Conservation (phyloP, 2,113 vertebrate species). For the Jacana jacana region DNA sequence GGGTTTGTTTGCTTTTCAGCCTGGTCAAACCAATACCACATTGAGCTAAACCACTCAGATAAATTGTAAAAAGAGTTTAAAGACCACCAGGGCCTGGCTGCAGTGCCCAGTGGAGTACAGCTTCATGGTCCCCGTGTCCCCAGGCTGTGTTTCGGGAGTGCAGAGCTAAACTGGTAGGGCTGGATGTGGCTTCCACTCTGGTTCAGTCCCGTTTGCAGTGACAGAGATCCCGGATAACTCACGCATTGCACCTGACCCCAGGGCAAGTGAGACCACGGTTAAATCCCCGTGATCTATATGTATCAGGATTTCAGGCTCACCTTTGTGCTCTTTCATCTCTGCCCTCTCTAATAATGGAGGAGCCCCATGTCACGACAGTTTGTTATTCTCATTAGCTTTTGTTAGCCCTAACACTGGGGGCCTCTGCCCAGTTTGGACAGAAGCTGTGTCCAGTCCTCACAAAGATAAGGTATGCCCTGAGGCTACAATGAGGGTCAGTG, state of each 20-base stretch:
- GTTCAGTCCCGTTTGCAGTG: background rate
- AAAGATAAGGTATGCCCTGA: fast-evolving
- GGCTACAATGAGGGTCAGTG: background rate
- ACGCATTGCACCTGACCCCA: background rate
- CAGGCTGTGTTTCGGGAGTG: fast-evolving
- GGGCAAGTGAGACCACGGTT: background rate
- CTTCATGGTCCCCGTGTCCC: fast-evolving
- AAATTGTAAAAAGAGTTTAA: background rate
- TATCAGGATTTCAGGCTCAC: background rate
- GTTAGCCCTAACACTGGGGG: background rate
- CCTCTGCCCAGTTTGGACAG: background rate
- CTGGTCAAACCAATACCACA: background rate
- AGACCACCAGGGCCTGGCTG: background rate
- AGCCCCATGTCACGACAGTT: background rate
- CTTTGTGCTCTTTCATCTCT: background rate
- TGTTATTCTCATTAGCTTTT: constrained; percentile 29
- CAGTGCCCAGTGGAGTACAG: fast-evolving
- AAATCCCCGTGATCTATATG: background rate
- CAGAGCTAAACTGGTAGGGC: background rate
- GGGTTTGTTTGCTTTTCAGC: background rate
- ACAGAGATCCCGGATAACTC: background rate
- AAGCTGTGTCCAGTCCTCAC: background rate
- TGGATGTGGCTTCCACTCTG: fast-evolving
- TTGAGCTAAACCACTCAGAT: background rate
- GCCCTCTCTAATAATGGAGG: background rate